phyloP scores from a whole-genome alignment of 2,888 invertebrate genomes.

The Acanthoscelides obtectus region DNA sequence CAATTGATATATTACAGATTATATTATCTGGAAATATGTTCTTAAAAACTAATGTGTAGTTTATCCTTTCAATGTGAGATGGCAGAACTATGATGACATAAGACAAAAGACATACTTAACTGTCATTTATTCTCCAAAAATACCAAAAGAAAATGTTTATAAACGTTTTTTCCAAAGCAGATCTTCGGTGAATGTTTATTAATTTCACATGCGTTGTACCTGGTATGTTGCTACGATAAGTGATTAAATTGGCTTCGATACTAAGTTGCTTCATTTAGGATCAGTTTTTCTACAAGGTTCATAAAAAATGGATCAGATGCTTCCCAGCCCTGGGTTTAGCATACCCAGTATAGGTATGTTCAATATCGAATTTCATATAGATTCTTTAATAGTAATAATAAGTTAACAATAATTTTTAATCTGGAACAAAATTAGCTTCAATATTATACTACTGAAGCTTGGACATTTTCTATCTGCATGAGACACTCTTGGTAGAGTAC shows the following conservation, averaged over 20 bases:
- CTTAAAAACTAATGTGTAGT: too few relatives aligned
- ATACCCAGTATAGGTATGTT: slow-evolving; percentile 74
- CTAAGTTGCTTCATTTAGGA: background rate
- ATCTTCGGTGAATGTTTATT: background rate
- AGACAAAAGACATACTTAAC: too few relatives aligned
- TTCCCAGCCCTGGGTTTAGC: slow-evolving; percentile 82
- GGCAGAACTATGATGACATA: too few relatives aligned
- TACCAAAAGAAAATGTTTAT: background rate
- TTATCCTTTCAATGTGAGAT: too few relatives aligned
- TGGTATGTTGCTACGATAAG: background rate
- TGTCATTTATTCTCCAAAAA: background rate
- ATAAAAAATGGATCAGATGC: slow-evolving; percentile 79
- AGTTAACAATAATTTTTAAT: too few relatives aligned
- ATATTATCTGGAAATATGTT: too few relatives aligned
- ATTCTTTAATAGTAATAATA: too few relatives aligned
- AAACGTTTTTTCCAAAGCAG: background rate
- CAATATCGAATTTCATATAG: background rate
- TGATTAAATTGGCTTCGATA: background rate
- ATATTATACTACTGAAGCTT: too few relatives aligned
- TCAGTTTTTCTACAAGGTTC: background rate
- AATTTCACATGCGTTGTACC: background rate
- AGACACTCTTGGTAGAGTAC: too few relatives aligned
- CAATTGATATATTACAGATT: too few relatives aligned
- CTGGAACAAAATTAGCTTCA: too few relatives aligned
- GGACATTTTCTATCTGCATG: too few relatives aligned